Evolutionary conservation across 2,888 invertebrate species (phyloP), one percentile per base, ranked within the genome.

Genomic region (Eustalomyia histrio): DNA sequence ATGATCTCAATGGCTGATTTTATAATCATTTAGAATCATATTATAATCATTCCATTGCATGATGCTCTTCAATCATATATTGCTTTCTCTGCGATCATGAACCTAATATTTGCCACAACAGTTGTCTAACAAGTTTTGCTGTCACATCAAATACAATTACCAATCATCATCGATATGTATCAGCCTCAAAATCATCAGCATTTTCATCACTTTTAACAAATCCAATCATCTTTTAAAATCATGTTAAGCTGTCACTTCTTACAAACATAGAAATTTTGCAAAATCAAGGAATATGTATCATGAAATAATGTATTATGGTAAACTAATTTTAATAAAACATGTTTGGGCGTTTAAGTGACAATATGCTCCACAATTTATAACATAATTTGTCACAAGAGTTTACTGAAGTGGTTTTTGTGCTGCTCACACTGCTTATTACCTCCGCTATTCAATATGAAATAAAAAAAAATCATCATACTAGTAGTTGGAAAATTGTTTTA

Each of bases 161-260:
- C 14, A 12, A 43, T 14, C 14, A 43, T 43, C 5, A 2, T 14
- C 7, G 43, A 43, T 43, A 43, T 43, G 43, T 14, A 43, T 1
- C 43, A 14, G 12, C 2, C 2, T 57, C 71, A 58, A 43, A 72
- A 65, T 47, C 53, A 52, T 55, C 61, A 58, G 58, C 74, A 69
- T 65, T 29, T 63, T 79, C 65, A 79, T 74, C 64, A 55, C 64
- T 65, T 64, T 75, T 61, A 65, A 71, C 75, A 75, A 75, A 80
- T 80, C 71, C 69, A 80, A 80, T 75, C 69, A 75, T 75, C 71
- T 65, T 75, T 75, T 21, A 61, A 80, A 80, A 75, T 80, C 75
- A 75, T 80, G 71, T 80, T 79, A 65, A 80, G 61, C 75, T 65
- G 79, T 71, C 71, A 80, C 61, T 75, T 75, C 60, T 67, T 35